These are phyloP conservation scores for Cherax quadricarinatus DNA, from an alignment of 1,140 invertebrate species.

Conservation along the genomic window DNA sequence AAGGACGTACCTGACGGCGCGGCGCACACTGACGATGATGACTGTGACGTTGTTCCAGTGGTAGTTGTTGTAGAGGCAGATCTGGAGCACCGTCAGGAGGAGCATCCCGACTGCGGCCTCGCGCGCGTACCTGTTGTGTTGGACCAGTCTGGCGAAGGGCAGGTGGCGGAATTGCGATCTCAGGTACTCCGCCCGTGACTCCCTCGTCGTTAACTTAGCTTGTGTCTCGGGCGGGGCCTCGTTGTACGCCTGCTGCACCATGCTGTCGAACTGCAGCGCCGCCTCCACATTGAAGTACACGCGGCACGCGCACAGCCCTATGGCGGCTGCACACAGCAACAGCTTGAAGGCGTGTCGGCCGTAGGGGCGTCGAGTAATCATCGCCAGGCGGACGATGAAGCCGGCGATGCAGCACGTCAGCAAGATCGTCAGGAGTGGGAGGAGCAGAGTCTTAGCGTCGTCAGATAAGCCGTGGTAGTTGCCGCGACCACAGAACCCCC, in stretches of 20 bases:
- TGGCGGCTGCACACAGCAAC: not conserved
- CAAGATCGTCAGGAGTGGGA: not conserved
- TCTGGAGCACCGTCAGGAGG: not conserved
- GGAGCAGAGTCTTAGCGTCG: not conserved
- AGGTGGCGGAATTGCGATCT: not conserved
- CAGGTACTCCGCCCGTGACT: not conserved
- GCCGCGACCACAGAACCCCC: not conserved
- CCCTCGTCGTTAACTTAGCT: not conserved
- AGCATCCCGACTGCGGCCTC: not conserved
- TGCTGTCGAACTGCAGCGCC: not conserved
- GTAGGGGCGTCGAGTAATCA: too few species aligned
- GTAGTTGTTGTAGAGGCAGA: conserved; percentile 36
- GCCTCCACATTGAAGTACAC: not conserved
- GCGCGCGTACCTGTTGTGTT: not conserved
- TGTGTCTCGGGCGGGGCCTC: not conserved
- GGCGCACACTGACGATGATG: not conserved
- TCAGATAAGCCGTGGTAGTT: conserved; percentile 16
- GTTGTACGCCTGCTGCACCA: not conserved
- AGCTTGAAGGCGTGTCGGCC: not conserved
- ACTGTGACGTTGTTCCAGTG: not conserved
- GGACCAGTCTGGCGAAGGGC: not conserved
- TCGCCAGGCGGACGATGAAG: not conserved
- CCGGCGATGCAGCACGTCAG: not conserved
- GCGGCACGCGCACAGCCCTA: not conserved
- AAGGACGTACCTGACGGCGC: not conserved